phyloP scores from a whole-genome alignment of 2,113 vertebrate genomes.

The Dinomys branickii region DNA sequence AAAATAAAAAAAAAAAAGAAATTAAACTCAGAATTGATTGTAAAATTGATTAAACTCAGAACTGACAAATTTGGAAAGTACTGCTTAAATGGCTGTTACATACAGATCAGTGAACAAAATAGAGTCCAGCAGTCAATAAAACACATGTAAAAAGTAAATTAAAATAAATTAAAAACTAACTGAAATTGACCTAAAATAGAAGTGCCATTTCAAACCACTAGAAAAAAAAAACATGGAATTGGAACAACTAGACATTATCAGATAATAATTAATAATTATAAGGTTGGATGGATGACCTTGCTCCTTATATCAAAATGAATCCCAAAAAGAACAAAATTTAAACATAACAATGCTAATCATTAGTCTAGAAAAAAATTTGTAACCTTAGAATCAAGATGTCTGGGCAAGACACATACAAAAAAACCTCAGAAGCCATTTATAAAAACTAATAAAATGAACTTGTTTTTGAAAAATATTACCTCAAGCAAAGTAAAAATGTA shows the following conservation, averaged over 20 bases:
- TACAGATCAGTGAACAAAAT: background rate
- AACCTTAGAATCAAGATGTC: background rate
- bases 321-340: background rate
- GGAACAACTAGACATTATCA: background rate
- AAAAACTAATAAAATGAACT: background rate
- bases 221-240: background rate
- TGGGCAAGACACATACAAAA: background rate
- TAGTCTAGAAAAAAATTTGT: background rate
- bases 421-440: background rate
- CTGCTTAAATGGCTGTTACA: background rate
- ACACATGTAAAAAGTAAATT: background rate
- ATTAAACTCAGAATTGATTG: background rate
- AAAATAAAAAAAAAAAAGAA: too few relatives aligned
- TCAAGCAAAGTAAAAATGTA: slow-evolving; percentile 34
- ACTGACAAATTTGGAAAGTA: background rate
- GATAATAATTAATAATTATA: background rate
- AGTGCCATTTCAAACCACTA: background rate
- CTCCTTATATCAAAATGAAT: background rate
- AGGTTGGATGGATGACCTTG: background rate
- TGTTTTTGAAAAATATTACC: background rate
- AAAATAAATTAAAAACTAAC: background rate
- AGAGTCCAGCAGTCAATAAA: background rate
- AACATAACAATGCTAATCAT: background rate
- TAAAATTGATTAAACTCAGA: background rate
- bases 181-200: background rate